These are phyloP conservation scores for Oxyteleia sp. DNA, from an alignment of 2,888 invertebrate genomes.

Conservation along the genomic window DNA sequence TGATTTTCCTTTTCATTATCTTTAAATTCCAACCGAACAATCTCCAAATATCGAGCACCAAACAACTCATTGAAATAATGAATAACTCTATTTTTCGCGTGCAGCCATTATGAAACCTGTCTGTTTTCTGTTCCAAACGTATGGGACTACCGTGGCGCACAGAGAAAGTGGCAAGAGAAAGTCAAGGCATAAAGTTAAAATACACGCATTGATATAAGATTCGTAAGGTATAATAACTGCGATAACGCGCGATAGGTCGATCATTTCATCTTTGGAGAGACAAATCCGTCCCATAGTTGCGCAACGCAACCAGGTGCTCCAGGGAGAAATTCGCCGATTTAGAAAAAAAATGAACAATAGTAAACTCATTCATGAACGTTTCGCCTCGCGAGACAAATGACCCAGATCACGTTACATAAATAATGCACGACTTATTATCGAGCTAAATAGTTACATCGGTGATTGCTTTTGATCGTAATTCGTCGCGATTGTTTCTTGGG, in stretches of 20 bases:
- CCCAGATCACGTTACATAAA: slow-evolving; percentile 40
- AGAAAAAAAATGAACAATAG: slow-evolving; percentile 20
- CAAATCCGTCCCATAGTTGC: slow-evolving; percentile 41
- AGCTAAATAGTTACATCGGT: slow-evolving; percentile 20
- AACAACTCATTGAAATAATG: too few relatives aligned
- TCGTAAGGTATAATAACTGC: slow-evolving; percentile 64
- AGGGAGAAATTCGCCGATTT: slow-evolving; percentile 21
- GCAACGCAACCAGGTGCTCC: slow-evolving; percentile 33
- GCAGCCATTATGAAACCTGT: slow-evolving; percentile 60
- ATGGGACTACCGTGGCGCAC: slow-evolving; percentile 59
- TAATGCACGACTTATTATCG: slow-evolving; percentile 31
- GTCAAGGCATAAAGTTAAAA: slow-evolving; percentile 73
- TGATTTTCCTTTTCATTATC: too few relatives aligned
- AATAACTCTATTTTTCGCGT: slow-evolving; percentile 49
- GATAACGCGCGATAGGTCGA: slow-evolving; percentile 42
- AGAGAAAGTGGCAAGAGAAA: slow-evolving; percentile 82
- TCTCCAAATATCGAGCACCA: too few relatives aligned
- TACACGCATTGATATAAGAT: slow-evolving; percentile 71
- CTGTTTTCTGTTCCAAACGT: slow-evolving; percentile 58
- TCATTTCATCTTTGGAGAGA: slow-evolving; percentile 57
- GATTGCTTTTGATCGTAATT: slow-evolving; percentile 9
- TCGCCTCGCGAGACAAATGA: slow-evolving; percentile 46
- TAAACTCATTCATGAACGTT: slow-evolving; percentile 35
- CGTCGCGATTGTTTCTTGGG: too few relatives aligned
- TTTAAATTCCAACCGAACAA: too few relatives aligned